Conservation (phyloP, 2,888 invertebrate genomes). For the Cybosia mesomella region DNA sequence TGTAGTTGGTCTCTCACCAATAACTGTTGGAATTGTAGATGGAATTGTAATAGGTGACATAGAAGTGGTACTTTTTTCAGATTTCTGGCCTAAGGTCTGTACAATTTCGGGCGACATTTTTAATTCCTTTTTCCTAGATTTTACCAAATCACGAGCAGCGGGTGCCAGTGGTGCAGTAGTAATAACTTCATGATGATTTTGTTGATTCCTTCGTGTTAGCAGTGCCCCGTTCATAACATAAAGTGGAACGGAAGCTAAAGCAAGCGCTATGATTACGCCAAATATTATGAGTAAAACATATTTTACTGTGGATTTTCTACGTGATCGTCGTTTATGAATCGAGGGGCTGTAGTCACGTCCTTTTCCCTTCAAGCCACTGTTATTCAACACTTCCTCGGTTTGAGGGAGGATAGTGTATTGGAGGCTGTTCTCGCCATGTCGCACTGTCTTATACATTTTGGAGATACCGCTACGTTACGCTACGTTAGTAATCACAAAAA, state of each 20-base stretch:
- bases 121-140: slow-evolving; percentile 78
- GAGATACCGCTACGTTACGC: slow-evolving; percentile 60
- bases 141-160: slow-evolving; percentile 67
- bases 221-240: slow-evolving; percentile 74
- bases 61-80: slow-evolving; percentile 61
- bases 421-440: slow-evolving; percentile 91
- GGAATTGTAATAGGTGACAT: slow-evolving; percentile 60
- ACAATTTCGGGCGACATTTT: slow-evolving; percentile 68
- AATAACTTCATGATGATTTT: slow-evolving; percentile 59
- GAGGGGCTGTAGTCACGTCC: slow-evolving; percentile 84
- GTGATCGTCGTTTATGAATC: slow-evolving; percentile 75
- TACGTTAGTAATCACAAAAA: slow-evolving; percentile 67
- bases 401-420: slow-evolving; percentile 92
- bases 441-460: slow-evolving; percentile 91
- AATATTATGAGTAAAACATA: slow-evolving; percentile 74
- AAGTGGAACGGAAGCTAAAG: slow-evolving; percentile 72
- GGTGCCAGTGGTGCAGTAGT: slow-evolving; percentile 67
- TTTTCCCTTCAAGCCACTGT: slow-evolving; percentile 87
- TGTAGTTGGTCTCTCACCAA: slow-evolving; percentile 67
- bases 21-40: slow-evolving; percentile 54
- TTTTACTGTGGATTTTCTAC: slow-evolving; percentile 73
- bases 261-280: slow-evolving; percentile 70
- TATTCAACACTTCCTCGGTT: slow-evolving; percentile 89
- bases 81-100: slow-evolving; percentile 62
- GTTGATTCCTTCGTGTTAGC: slow-evolving; percentile 63